Percentiles rank a stretch among this genome's conserved stretches.
phyloP scores from a whole-genome alignment of 2,888 invertebrate genomes.

The Drosophila aldrichi region DNA sequence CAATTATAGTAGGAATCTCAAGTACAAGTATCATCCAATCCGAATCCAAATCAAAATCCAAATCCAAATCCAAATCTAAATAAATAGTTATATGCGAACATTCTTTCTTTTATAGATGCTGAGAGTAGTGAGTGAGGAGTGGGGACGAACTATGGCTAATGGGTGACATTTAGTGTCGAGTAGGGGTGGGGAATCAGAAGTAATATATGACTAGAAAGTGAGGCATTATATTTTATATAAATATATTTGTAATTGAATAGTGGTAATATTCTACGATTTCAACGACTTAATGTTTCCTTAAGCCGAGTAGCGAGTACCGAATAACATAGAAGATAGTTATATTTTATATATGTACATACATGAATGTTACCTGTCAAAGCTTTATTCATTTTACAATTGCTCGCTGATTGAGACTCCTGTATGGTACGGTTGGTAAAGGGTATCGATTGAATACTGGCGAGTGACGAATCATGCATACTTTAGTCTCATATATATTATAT shows the following conservation, averaged over 20 bases:
- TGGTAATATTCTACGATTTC: too few species aligned
- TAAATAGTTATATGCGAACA: not conserved
- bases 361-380: not conserved
- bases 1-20: not conserved
- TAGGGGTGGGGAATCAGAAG: not conserved
- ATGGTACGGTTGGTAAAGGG: not conserved
- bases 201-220: not conserved
- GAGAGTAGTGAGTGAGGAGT: not conserved
- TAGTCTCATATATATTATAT: not conserved
- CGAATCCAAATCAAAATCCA: not conserved
- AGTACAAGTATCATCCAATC: not conserved
- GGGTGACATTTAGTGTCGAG: not conserved
- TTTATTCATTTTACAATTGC: not conserved
- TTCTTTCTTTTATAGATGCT: not conserved
- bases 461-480: constrained; percentile 2
- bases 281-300: not conserved
- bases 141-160: not conserved
- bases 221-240: not conserved
- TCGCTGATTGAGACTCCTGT: not conserved
- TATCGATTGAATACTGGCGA: not conserved
- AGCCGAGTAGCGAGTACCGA: not conserved
- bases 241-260: not conserved
- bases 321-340: not conserved
- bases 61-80: constrained; percentile 7
- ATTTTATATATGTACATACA: not conserved